phyloP scores from a whole-genome alignment of 2,797 vertebrate genomes.

The Gallinago stenura region DNA sequence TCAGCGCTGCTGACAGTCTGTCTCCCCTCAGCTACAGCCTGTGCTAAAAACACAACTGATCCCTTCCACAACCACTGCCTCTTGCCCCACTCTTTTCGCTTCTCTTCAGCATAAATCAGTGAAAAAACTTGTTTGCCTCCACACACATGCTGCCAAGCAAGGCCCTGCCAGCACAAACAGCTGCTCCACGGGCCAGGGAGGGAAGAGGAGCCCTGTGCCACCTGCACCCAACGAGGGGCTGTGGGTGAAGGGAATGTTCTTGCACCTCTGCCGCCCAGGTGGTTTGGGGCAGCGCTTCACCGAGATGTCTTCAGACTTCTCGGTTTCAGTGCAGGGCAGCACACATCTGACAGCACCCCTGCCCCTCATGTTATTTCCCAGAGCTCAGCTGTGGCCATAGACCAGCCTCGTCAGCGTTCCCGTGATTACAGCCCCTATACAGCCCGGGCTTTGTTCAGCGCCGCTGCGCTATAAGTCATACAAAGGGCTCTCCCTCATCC shows the following conservation, averaged over 20 bases:
- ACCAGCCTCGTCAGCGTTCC: constrained; percentile 43
- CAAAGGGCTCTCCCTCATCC: constrained; percentile 18
- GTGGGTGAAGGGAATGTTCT: not conserved
- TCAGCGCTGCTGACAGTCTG: not conserved
- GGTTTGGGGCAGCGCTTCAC: not conserved
- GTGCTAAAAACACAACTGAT: not conserved
- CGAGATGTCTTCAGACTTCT: not conserved
- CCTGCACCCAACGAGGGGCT: rapidly evolving
- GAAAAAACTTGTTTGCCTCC: not conserved
- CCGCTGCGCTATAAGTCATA: not conserved
- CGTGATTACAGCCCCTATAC: not conserved
- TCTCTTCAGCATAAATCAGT: not conserved
- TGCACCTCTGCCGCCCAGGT: not conserved
- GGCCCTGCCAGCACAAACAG: not conserved
- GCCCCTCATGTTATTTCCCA: not conserved
- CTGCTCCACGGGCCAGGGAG: rapidly evolving
- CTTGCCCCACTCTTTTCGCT: not conserved
- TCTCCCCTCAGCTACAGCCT: not conserved
- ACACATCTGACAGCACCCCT: not conserved
- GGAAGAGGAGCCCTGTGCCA: not conserved
- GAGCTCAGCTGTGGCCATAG: constrained; percentile 10
- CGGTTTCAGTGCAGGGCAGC: not conserved
- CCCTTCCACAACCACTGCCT: not conserved
- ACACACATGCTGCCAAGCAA: rapidly evolving
- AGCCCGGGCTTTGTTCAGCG: not conserved